Evolutionary conservation across 2,888 invertebrate species (phyloP), one percentile per base, ranked within the genome.

Genomic region (Dexiosoma caninum): DNA sequence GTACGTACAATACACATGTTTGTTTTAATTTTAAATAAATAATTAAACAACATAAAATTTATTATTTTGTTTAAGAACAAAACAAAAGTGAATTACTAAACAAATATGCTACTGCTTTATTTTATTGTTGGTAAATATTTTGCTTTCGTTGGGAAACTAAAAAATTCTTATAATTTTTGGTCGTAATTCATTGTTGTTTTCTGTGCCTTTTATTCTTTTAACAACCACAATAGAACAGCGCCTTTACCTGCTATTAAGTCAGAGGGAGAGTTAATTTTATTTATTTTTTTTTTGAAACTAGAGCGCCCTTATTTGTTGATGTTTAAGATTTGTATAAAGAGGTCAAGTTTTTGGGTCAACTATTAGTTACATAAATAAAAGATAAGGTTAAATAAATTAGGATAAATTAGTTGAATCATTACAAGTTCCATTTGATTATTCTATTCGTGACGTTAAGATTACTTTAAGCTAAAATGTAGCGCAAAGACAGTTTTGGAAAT

Each of bases 51-150:
- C 4, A 27, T 27, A 14, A 10, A 55, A 72, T 78, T 71, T 78
- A 70, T 62, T 51, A 44, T 35, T 49, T 55, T 62, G 16, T 62
- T 46, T 62, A 75, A 67, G n/a, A n/a, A n/a, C n/a, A n/a, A n/a
- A n/a, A n/a, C n/a, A n/a, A n/a, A 71, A 55, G 32, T 46, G 51
- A 62, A 69, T 53, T 69, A 69, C 21, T 67, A 57, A 69, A 64
- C 44, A 81, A 81, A 81, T 77, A 77, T 46, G 81, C 81, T 81
- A 81, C 81, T 72, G 81, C 42, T 62, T 76, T 76, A 37, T 12
- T 60, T 59, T 14, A 4, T 21, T 2, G 12, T 10, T 19, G 3
- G 1, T 67, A 78, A 78, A 78, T 74, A 74, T 60, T 66, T 46
- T 14, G 14, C 14, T n/a, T n/a, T n/a, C n/a, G n/a, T n/a, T n/a